These are phyloP conservation scores for Synanthedon vespiformis DNA, from an alignment of 2,888 invertebrate species.

Conservation along the genomic window DNA sequence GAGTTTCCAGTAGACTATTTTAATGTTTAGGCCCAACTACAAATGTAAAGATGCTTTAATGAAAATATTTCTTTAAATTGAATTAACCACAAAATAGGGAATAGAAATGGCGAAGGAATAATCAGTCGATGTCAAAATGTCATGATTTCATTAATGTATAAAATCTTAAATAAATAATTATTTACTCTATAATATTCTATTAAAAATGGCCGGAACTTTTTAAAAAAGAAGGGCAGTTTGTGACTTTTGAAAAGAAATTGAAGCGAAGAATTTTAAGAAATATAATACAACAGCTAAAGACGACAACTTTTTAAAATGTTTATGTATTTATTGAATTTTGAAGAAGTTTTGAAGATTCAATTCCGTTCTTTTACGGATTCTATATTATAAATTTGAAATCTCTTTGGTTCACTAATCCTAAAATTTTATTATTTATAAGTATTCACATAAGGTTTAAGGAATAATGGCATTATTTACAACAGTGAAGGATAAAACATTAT, in stretches of 20 bases:
- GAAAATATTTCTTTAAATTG: neutral
- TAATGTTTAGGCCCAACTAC: neutral
- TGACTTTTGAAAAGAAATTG: constrained; percentile 5
- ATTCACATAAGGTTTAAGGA: no score
- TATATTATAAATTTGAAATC: neutral
- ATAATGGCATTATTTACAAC: no score
- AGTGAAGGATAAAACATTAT: no score
- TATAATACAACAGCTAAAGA: constrained; percentile 5
- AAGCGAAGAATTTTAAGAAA: constrained; percentile 4
- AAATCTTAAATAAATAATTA: constrained; percentile 8
- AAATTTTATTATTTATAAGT: no score
- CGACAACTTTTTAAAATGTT: neutral
- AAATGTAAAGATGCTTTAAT: neutral
- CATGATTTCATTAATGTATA: neutral
- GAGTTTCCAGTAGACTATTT: neutral
- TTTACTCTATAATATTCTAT: constrained; percentile 42
- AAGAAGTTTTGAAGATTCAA: neutral
- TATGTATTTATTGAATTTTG: no score
- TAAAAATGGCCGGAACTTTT: constrained; percentile 66
- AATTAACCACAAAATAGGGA: neutral
- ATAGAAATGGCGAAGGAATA: neutral
- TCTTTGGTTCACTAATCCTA: no score
- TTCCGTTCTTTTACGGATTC: neutral
- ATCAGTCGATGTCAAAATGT: neutral
- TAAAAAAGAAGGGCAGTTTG: constrained; percentile 34